Evolutionary conservation across 1,140 invertebrate genomes (phyloP).

Genomic region (Aphaenogaster floridana): DNA sequence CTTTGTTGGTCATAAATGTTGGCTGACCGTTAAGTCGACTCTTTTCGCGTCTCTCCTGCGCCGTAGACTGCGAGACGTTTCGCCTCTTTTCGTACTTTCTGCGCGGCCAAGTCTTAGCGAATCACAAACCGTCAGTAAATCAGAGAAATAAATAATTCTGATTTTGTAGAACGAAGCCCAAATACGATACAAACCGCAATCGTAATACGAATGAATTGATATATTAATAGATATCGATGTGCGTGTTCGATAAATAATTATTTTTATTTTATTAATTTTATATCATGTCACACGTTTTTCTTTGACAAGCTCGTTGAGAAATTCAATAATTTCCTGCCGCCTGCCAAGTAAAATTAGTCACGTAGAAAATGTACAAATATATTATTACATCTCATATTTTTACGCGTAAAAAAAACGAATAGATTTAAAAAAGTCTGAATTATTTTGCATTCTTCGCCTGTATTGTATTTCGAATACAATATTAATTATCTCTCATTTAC

Average conservation of each 20-base stretch:
- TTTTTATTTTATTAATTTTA: background rate
- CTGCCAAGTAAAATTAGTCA: background rate
- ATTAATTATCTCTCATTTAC: background rate
- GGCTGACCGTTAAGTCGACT: slow-evolving; percentile 72
- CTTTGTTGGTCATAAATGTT: slow-evolving; percentile 68
- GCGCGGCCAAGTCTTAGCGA: slow-evolving; percentile 13
- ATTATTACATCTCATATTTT: background rate
- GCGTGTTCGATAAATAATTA: background rate
- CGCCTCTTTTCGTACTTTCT: slow-evolving; percentile 45
- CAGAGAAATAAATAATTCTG: background rate
- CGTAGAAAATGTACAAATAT: background rate
- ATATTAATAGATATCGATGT: background rate
- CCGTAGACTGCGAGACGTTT: slow-evolving; percentile 32
- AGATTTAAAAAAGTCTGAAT: background rate
- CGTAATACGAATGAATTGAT: background rate
- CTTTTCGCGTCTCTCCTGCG: slow-evolving; percentile 33
- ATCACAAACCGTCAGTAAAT: background rate
- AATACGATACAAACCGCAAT: background rate
- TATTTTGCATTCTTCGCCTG: background rate
- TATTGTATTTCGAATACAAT: background rate
- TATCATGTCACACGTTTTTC: background rate
- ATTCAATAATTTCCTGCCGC: background rate
- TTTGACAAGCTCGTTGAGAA: background rate
- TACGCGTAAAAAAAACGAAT: background rate
- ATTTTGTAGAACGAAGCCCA: background rate